Percentiles rank a stretch among this genome's conserved stretches.
phyloP scores from a whole-genome alignment of 2,113 vertebrate species.

The Glareola pratincola region DNA sequence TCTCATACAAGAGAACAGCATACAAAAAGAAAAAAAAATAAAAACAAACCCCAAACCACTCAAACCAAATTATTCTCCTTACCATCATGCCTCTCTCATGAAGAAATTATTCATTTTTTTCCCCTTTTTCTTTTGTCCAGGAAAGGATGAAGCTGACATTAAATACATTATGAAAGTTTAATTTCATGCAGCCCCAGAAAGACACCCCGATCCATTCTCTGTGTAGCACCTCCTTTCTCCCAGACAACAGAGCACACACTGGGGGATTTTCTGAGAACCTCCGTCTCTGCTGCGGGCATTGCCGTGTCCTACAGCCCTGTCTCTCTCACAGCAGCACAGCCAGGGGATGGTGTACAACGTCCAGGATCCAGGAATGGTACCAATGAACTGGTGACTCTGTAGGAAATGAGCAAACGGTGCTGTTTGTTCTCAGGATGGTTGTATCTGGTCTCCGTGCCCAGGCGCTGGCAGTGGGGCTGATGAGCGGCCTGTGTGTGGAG shows the following conservation, averaged over 20 bases:
- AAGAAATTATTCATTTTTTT: background rate
- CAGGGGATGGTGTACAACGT: no score
- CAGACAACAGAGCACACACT: background rate
- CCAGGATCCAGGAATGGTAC: background rate
- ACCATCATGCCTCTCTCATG: background rate
- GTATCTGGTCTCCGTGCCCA: no score
- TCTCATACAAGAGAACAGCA: background rate
- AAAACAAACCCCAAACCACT: background rate
- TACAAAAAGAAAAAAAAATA: background rate
- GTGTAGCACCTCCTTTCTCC: background rate
- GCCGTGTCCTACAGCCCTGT: background rate
- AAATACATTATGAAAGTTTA: background rate
- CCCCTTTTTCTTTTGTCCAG: background rate
- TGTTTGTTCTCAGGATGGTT: background rate
- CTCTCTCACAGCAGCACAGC: background rate
- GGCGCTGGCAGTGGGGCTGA: no score
- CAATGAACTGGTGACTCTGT: rapidly evolving
- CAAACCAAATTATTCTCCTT: background rate
- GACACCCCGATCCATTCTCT: rapidly evolving
- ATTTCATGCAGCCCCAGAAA: background rate
- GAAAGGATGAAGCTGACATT: background rate
- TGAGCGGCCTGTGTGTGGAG: rapidly evolving
- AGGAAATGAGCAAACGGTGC: background rate
- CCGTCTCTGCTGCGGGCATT: background rate
- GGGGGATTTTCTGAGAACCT: no score